Conservation (phyloP, 2,113 vertebrate genomes). For the Ranitomeya imitator region DNA sequence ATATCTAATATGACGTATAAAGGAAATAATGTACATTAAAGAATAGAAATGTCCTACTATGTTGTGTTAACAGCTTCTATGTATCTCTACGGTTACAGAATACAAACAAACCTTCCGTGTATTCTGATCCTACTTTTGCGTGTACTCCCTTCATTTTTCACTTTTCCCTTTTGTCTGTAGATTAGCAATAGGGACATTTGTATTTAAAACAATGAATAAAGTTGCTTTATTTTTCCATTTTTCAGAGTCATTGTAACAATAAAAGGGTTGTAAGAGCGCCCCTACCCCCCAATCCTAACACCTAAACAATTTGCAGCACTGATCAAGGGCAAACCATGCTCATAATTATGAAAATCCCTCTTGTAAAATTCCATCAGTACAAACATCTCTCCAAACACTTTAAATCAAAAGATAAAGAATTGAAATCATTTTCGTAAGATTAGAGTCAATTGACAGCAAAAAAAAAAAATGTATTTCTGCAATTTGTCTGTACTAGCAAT, state of each 20-base stretch:
- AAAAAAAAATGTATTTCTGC: conserved; percentile 18
- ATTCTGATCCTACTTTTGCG: too few species aligned
- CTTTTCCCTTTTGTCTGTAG: too few species aligned
- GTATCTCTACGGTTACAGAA: neutral
- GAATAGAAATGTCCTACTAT: too few species aligned
- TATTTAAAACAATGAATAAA: neutral
- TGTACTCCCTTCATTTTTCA: too few species aligned
- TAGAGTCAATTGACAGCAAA: conserved; percentile 42
- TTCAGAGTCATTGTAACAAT: neutral
- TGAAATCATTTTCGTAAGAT: conserved; percentile 31
- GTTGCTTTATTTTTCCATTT: neutral
- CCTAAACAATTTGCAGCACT: neutral
- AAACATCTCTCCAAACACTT: conserved; percentile 27
- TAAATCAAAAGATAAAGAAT: conserved; percentile 18
- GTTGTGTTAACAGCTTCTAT: too few species aligned
- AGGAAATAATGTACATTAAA: too few species aligned
- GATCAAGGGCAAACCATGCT: neutral
- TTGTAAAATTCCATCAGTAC: neutral
- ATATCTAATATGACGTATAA: too few species aligned
- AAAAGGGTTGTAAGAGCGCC: neutral
- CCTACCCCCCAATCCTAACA: too few species aligned
- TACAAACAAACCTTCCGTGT: neutral
- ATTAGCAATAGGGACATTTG: neutral
- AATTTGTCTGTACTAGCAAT: conserved; percentile 40
- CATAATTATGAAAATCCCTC: conserved; percentile 7